phyloP scores from a whole-genome alignment of 2,888 invertebrate species.

The Cryptops parisi region DNA sequence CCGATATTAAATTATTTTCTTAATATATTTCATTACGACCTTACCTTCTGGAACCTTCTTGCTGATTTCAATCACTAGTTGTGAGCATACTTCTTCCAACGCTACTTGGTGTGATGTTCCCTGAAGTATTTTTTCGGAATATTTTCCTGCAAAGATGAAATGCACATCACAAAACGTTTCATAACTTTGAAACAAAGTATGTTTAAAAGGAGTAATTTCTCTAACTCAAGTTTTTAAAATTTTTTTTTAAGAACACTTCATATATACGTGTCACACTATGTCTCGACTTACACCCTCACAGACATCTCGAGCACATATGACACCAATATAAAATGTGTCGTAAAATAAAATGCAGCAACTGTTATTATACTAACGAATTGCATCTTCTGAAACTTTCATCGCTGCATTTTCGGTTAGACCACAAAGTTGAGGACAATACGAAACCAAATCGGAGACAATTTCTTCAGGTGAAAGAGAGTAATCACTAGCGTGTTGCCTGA shows the following conservation, averaged over 20 bases:
- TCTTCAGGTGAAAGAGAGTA: conserved; percentile 25
- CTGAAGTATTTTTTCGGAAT: background rate
- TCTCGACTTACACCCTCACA: no score
- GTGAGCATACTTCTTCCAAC: conserved; percentile 25
- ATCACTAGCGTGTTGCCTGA: conserved; percentile 19
- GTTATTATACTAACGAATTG: no score
- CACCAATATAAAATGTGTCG: no score
- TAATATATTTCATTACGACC: no score
- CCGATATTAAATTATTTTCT: conserved; percentile 14
- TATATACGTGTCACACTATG: no score
- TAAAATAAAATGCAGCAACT: no score
- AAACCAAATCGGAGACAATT: conserved; percentile 27
- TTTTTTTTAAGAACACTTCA: no score
- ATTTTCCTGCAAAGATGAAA: conserved; percentile 18
- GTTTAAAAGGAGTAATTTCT: background rate
- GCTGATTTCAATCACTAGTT: conserved; percentile 25
- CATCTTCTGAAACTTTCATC: background rate
- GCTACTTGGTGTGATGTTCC: background rate
- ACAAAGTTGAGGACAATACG: conserved; percentile 26
- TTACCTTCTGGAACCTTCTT: no score
- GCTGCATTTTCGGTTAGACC: background rate
- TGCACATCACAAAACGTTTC: no score
- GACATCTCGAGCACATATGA: no score
- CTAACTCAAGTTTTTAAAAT: background rate
- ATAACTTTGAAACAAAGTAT: background rate